Percentiles rank a stretch among this genome's conserved stretches.
phyloP scores from a whole-genome alignment of 2,797 vertebrate species.

The Dallia pectoralis region DNA sequence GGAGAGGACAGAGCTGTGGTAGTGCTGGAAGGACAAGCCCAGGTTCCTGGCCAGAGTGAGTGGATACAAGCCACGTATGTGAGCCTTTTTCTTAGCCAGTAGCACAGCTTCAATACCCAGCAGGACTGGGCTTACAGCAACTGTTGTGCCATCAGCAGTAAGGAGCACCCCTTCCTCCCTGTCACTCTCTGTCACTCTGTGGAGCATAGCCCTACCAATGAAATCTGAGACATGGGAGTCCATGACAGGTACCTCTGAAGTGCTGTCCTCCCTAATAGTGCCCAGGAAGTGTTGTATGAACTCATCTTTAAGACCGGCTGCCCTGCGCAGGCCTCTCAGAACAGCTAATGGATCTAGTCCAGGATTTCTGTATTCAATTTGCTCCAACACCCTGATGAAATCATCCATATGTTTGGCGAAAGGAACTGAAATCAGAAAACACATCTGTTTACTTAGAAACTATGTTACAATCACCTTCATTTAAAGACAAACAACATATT shows the following conservation, averaged over 20 bases:
- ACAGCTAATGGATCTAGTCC: slow-evolving; percentile 30
- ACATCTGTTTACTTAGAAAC: background rate
- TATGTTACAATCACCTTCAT: background rate
- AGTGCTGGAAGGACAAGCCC: slow-evolving; percentile 55
- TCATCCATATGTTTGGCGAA: slow-evolving; percentile 65
- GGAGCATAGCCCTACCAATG: slow-evolving; percentile 49
- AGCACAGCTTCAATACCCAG: slow-evolving; percentile 76
- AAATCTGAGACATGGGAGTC: slow-evolving; percentile 50
- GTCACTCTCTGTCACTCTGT: slow-evolving; percentile 33
- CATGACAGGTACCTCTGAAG: slow-evolving; percentile 17
- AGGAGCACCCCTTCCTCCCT: slow-evolving; percentile 78
- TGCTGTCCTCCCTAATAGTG: background rate
- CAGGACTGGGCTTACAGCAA: slow-evolving; percentile 78
- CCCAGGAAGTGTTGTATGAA: slow-evolving; percentile 60
- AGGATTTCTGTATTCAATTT: slow-evolving; percentile 56
- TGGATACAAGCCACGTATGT: slow-evolving; percentile 46
- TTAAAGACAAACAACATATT: background rate
- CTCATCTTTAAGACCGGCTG: slow-evolving; percentile 37
- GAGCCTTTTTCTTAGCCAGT: slow-evolving; percentile 21
- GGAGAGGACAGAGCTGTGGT: background rate
- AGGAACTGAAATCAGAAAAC: slow-evolving; percentile 44
- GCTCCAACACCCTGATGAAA: slow-evolving; percentile 66
- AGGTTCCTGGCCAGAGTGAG: slow-evolving; percentile 72
- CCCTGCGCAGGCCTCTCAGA: slow-evolving; percentile 48
- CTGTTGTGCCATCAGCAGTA: slow-evolving; percentile 81